Base-by-base conservation (phyloP, 2,888 invertebrate species). In the Sminthurinus aureus region DNA sequence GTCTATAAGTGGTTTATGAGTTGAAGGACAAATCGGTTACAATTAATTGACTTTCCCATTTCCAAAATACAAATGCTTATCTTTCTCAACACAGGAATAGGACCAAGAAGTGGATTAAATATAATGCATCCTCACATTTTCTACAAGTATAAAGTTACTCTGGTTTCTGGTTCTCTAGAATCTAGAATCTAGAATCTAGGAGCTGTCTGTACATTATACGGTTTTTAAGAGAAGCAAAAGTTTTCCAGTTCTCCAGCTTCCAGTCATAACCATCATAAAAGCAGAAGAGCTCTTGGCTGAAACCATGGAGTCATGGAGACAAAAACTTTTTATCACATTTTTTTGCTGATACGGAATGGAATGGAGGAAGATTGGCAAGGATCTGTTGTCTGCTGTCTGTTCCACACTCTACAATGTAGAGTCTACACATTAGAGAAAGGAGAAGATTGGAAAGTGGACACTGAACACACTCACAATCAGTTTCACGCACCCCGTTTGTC, bases 401-500 rank as follows among this genome's bases (percentile, higher is more conserved):
- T n/a, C n/a, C n/a, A 38, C 3, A 38, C 6, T 6, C 1, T 38
- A 38, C 38, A 38, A 52, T 52, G n/a, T n/a, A n/a, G n/a, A n/a
- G n/a, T n/a, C 58, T 58, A 58, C 9, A 58, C 58, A 58, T 9
- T 13, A 18, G 69, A 69, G 9, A 2, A 20, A 20, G 20, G n/a
- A 64, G 64, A 58, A 15, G 58, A 58, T 15, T 58, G 58, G 15
- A 15, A 15, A 58, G 58, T 9, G 15, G 58, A 15, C 9, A 58
- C 58, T 58, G 58, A 58, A 58, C 58, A 67, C 2, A 75, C 38
- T 51, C 51, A 11, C 38, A 8, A 15, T 22, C 18, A 24, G 22
- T 73, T 75, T 75, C 51, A 52, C 75, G 20, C 38, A 50, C 74
- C 74, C 74, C 12, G 18, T 74, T 12, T 38, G 9, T n/a, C 26